Percentiles rank a stretch among this genome's conserved stretches.
These are phyloP conservation scores for Serrognathus titanus DNA, from an alignment of 2,888 invertebrate genomes.

Conservation along the genomic window DNA sequence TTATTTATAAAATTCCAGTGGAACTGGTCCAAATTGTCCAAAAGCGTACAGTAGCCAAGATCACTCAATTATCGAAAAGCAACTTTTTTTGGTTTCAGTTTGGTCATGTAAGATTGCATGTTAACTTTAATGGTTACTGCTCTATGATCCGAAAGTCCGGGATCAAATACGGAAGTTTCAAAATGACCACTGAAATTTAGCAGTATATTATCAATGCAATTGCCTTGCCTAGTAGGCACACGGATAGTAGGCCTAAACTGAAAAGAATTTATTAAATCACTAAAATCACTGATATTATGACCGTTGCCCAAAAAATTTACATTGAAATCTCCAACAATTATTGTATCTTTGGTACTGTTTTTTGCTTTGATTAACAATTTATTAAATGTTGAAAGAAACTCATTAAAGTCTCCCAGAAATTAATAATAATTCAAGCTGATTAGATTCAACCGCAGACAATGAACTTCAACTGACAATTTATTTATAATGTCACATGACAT, in stretches of 20 bases:
- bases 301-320: too few species aligned
- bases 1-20: background rate
- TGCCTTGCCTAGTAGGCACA: background rate
- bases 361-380: too few species aligned
- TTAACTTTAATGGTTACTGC: background rate
- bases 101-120: background rate
- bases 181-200: background rate
- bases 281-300: too few species aligned
- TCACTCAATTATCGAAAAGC: background rate
- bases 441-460: too few species aligned
- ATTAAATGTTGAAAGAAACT: too few species aligned
- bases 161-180: background rate
- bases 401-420: too few species aligned
- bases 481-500: too few species aligned
- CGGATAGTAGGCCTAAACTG: background rate
- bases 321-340: too few species aligned
- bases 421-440: too few species aligned
- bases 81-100: background rate
- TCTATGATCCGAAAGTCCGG: background rate
- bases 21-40: background rate
- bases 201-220: background rate
- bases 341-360: too few species aligned
- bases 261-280: background rate
- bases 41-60: background rate
- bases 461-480: too few species aligned